Evolutionary conservation across 1,140 invertebrate species (phyloP), one percentile per base, ranked within the genome.

Genomic region (Nilaparvata lugens): DNA sequence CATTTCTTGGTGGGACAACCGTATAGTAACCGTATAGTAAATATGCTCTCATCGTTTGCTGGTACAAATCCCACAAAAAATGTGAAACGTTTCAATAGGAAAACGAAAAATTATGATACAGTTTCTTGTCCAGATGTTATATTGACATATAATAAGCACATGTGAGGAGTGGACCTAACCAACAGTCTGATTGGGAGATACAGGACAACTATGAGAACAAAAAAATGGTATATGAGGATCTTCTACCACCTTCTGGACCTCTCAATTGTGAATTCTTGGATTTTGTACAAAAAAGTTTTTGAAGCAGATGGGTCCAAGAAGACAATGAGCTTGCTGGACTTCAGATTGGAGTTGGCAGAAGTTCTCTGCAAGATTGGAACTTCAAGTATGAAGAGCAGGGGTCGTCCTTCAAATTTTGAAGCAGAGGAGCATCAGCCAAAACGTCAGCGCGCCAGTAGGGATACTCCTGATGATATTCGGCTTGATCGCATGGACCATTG

Each of bases 1-100:
- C 61, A 51, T 67, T 11, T 14, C 48, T 4, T 60, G 58, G 58
- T 54, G 52, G 53, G 58, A 60, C 51, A 60, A 54, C 42, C 18
- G 43, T n/a, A 14, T 9, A 9, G 38, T 40, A 9, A 40, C 9
- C 9, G 38, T 40, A 40, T n/a, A 18, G 48, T 60, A 25, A 45
- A n/a, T 13, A 45, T 60, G 14, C 11, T 60, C 9, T 60, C 52
- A 4, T 31, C 48, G 2, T 51, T 38, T 54, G 51, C 35, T 19
- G 58, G 51, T 23, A 25, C 51, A 16, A 19, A 52, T 31, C 23
- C 31, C 16, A 60, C 21, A 43, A 21, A 16, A 60, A 7, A 53
- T 21, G 23, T 52, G 19, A 16, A 14, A 21, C n/a, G 56, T 14
- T 58, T 24, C 40, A 38, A 58, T 38, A 59, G 54, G 52, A 64